Base-by-base conservation (phyloP, 30 jellyfish, hydroid and myxozoan species). In the Rhopilema esculentum region DNA sequence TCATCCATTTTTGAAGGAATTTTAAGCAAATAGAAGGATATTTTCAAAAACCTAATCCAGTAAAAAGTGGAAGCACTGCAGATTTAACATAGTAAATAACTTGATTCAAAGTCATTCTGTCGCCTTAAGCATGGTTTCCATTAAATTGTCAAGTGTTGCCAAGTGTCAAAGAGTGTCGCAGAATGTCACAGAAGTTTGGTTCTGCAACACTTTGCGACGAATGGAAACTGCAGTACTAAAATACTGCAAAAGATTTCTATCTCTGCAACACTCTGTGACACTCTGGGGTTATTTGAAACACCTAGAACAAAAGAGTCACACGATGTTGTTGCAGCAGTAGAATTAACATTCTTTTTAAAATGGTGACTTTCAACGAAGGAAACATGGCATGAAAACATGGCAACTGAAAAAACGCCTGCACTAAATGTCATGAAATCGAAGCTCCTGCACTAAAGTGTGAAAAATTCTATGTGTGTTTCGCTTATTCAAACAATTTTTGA, bases 151-250 rank as follows among this genome's bases (percentile, higher is more conserved):
- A 69, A 7, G 79, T 69, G 51, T 69, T 29, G 79, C 79, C 12
- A 25, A 63, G 30, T 63, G 73, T 63, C 73, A 25, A 7, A 63
- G 73, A 69, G 79, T 69, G 79, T 69, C 79, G 49, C 79, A 69
- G 79, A 69, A 27, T 69, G 79, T 24, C 79, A 50, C 79, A 69
- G 79, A 69, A 69, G 22, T 24, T 69, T 69, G 79, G 79, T 69
- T 69, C 76, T 66, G 76, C 76, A 66, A 40, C 12, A 40, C 30
- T n/a, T 20, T 63, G n/a, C 17, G n/a, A 63, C 73, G n/a, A n/a
- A n/a, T n/a, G n/a, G n/a, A 63, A 19, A 2, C 73, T 63, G 73
- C 73, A 20, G 17, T 63, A n/a, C n/a, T n/a, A n/a, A 7, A 25
- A 20, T 63, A 20, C 17, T 20, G 73, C 73, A 63, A 63, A 20